phyloP scores from a whole-genome alignment of 2,888 invertebrate genomes.

The Blastobasis lacticolella region DNA sequence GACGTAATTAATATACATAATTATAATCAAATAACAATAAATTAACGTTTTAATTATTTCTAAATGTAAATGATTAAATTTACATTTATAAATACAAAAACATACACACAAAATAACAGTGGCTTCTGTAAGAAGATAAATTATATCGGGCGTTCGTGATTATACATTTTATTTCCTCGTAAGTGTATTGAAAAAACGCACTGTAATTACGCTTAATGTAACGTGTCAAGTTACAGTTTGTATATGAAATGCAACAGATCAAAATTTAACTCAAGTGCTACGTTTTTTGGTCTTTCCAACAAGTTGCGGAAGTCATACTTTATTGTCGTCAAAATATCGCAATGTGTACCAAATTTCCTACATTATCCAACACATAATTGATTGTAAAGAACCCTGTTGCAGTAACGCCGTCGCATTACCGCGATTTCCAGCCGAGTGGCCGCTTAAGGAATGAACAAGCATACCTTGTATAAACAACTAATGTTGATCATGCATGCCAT shows the following conservation, averaged over 20 bases:
- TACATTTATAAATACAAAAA: neutral
- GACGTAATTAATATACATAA: neutral
- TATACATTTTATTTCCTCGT: no score
- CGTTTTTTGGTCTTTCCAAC: no score
- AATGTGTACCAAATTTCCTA: neutral
- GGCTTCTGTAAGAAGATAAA: no score
- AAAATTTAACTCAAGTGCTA: no score
- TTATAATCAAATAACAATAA: neutral
- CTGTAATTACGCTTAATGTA: no score
- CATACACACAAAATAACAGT: no score
- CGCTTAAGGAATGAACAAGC: constrained; percentile 27
- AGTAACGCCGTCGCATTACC: constrained; percentile 1
- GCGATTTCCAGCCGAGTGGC: constrained; percentile 24
- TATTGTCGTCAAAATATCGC: neutral
- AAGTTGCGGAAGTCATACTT: no score
- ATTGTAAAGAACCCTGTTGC: constrained; percentile 8
- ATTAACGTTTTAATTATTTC: neutral
- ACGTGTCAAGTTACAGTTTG: no score
- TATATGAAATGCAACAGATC: no score
- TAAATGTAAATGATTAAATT: neutral
- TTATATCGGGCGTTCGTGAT: no score
- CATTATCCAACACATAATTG: neutral
- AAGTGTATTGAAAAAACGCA: no score
- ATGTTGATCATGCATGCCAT: constrained; percentile 30
- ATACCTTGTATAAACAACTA: constrained; percentile 21